Conservation (phyloP, 2,888 invertebrate species). For the Thelaira solivaga region DNA sequence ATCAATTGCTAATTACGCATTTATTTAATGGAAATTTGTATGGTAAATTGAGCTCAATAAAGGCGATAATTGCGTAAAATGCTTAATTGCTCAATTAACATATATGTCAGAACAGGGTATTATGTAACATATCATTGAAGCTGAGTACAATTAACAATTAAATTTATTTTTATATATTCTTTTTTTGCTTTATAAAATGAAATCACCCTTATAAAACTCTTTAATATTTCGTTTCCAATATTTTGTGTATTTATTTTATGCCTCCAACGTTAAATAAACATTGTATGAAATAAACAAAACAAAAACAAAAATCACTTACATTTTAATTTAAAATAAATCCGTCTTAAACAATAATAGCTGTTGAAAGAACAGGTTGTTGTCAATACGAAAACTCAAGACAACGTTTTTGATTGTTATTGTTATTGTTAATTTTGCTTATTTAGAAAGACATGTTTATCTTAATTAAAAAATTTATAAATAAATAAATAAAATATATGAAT, state of each 20-base stretch:
- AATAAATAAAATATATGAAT: not conserved
- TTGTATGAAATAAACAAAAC: not conserved
- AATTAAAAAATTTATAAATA: slow-evolving; percentile 14
- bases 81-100: no score
- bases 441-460: slow-evolving; percentile 37
- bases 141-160: no score
- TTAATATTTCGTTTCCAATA: slow-evolving; percentile 25
- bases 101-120: no score
- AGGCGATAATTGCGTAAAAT: no score
- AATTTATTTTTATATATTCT: no score
- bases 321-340: slow-evolving; percentile 62
- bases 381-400: slow-evolving; percentile 35
- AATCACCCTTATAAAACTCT: slow-evolving; percentile 17
- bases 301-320: slow-evolving; percentile 22
- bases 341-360: slow-evolving; percentile 57
- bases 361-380: slow-evolving; percentile 64
- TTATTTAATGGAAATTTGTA: no score
- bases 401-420: slow-evolving; percentile 9
- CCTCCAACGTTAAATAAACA: slow-evolving; percentile 36
- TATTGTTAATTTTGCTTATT: slow-evolving; percentile 32
- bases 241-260: slow-evolving; percentile 9
- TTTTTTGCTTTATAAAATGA: no score
- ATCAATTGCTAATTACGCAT: no score
- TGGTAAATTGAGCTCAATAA: no score
- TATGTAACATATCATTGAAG: no score